phyloP scores from a whole-genome alignment of 2,113 vertebrate species.

The Suricata suricatta region DNA sequence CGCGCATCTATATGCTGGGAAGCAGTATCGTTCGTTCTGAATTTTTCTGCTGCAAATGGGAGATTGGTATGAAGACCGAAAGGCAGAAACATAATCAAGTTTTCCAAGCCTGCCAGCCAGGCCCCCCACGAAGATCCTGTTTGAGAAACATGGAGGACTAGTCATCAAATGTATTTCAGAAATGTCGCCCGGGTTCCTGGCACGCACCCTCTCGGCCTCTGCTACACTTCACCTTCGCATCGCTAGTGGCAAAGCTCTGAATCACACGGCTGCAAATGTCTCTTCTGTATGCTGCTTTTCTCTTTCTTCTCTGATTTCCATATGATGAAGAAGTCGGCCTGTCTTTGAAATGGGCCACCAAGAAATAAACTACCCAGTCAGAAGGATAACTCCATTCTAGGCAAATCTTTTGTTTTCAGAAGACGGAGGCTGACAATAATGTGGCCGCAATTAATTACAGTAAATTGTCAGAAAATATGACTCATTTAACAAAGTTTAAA shows the following conservation, averaged over 20 bases:
- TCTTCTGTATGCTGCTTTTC: neutral
- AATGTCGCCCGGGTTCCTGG: neutral
- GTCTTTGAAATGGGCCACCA: neutral
- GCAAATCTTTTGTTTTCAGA: neutral
- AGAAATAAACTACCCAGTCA: neutral
- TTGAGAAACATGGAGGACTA: neutral
- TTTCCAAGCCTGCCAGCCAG: neutral
- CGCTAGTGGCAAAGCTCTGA: neutral
- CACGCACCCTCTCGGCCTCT: accelerated
- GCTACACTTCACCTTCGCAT: neutral
- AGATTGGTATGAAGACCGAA: neutral
- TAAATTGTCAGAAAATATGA: neutral
- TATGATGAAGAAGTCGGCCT: neutral
- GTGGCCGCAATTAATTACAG: neutral
- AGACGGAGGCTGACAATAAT: neutral
- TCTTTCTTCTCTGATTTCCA: neutral
- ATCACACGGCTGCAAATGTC: neutral
- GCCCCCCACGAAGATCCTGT: neutral
- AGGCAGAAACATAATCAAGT: neutral
- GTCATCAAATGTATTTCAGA: neutral
- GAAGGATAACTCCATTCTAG: neutral
- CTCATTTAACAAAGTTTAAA: neutral
- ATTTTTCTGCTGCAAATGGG: neutral
- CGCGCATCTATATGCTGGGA: too few relatives aligned
- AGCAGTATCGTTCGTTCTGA: neutral